phyloP scores from a whole-genome alignment of 2,888 invertebrate species.

The Philereme vetulata region DNA sequence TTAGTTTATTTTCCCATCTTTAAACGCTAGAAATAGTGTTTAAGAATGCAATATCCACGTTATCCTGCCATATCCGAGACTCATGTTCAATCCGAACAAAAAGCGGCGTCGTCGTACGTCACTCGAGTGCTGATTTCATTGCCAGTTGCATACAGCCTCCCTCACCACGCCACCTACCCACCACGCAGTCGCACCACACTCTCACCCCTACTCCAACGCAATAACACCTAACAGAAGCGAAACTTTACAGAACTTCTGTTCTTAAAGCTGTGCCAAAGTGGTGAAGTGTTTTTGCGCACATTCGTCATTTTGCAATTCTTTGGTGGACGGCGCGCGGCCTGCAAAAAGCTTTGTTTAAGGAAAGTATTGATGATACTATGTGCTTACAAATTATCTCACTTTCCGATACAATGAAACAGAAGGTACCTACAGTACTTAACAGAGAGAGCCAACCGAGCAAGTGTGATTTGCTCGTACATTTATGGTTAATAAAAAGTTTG shows the following conservation, averaged over 20 bases:
- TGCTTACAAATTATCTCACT: not conserved
- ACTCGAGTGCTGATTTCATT: constrained; percentile 17
- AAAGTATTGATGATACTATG: constrained; percentile 17
- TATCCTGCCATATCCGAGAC: constrained; percentile 2
- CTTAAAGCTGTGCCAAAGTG: not conserved
- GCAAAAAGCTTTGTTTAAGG: constrained; percentile 25
- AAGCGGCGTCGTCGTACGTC: constrained; percentile 4
- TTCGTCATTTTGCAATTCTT: constrained; percentile 35
- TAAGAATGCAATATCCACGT: not conserved
- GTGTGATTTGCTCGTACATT: no score
- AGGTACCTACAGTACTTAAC: no score
- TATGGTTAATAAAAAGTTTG: no score
- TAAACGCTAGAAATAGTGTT: not conserved
- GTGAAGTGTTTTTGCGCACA: constrained; percentile 34
- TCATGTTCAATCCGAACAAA: constrained; percentile 8
- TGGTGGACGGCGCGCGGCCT: constrained; percentile 1
- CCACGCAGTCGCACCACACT: not conserved
- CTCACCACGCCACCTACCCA: not conserved
- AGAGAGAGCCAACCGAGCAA: no score
- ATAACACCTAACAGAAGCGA: not conserved
- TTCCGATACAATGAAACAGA: no score
- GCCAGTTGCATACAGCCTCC: constrained; percentile 6
- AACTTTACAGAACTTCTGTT: not conserved
- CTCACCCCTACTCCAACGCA: not conserved
- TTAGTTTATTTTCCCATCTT: no score